Conservation (phyloP, 2,113 vertebrate genomes). For the Hemichromis elongatus region DNA sequence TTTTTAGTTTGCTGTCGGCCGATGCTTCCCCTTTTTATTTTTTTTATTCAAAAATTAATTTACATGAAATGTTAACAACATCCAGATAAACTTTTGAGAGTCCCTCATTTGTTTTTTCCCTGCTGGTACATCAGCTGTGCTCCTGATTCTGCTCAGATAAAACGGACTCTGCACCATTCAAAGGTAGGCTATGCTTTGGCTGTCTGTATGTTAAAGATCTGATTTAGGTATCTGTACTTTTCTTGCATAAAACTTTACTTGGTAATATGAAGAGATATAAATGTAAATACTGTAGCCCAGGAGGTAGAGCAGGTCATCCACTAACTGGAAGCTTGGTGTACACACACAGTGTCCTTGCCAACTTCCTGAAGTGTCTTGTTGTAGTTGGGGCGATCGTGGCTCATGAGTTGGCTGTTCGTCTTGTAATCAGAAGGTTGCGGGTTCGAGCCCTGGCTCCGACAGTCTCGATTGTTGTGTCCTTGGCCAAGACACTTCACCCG, state of each 20-base stretch:
- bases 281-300: background rate
- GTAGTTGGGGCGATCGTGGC: too few species aligned
- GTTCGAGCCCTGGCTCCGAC: too few species aligned
- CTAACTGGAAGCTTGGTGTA: background rate
- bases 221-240: accelerated
- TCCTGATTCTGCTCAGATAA: background rate
- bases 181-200: background rate
- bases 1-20: background rate
- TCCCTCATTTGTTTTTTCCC: background rate
- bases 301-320: accelerated
- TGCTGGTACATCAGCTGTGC: background rate
- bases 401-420: too few species aligned
- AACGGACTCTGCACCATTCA: accelerated
- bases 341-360: too few species aligned
- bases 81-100: accelerated
- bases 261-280: background rate
- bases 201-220: background rate
- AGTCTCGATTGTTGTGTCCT: too few species aligned
- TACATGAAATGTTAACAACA: background rate
- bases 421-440: too few species aligned
- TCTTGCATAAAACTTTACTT: accelerated
- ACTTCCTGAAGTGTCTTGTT: background rate
- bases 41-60: background rate
- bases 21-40: slow-evolving; percentile 6
- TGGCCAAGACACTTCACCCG: too few species aligned